Percentiles rank a stretch among this genome's conserved stretches.
These are phyloP conservation scores for Nemotelus pantherinus DNA, from an alignment of 2,888 invertebrate species.

Conservation along the genomic window DNA sequence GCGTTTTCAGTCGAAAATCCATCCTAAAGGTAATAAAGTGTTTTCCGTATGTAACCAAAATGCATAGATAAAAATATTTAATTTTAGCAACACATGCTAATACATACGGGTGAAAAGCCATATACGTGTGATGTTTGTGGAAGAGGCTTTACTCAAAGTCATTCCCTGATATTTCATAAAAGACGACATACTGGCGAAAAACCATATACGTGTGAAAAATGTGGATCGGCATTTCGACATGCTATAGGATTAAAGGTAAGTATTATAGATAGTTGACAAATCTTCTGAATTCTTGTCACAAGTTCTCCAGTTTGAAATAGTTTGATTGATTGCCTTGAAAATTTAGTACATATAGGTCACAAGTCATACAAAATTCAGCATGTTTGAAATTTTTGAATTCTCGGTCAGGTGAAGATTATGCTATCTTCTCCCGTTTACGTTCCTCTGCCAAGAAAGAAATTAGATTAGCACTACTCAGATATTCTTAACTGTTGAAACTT, in stretches of 20 bases:
- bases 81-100: conserved; percentile 59
- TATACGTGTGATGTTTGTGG: conserved; percentile 53
- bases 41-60: not conserved
- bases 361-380: no score
- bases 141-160: conserved; percentile 59
- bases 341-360: no score
- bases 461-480: no score
- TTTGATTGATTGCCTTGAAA: no score
- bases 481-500: no score
- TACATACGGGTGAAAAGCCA: conserved; percentile 49
- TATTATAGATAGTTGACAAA: not conserved
- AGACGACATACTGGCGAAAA: conserved; percentile 35
- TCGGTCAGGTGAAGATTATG: no score
- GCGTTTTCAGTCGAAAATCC: not conserved
- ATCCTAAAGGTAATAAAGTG: conserved; percentile 13
- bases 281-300: no score
- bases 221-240: conserved; percentile 24
- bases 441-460: no score
- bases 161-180: conserved; percentile 54
- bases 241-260: conserved; percentile 21
- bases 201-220: conserved; percentile 29
- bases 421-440: no score
- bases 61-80: not conserved
- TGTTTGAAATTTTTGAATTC: no score
- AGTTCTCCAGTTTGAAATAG: no score